Evolutionary conservation across 2,888 invertebrate genomes (phyloP), one percentile per base, ranked within the genome.

Genomic region (Oxycera nigricornis): DNA sequence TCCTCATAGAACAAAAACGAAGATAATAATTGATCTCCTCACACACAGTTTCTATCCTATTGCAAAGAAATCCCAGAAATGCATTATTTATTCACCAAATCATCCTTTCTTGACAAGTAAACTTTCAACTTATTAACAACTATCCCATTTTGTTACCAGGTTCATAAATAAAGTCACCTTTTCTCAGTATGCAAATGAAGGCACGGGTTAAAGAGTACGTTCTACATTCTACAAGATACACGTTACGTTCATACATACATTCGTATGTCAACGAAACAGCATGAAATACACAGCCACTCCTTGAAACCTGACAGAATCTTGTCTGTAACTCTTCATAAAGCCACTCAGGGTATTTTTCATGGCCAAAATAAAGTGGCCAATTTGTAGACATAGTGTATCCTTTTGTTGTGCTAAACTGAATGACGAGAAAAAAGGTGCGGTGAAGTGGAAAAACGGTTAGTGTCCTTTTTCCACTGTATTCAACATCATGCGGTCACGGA

Each of bases 341-440:
- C 35, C 35, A 35, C 62, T 31, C 35, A 6, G 59, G 14, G 24
- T n/a, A 35, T 26, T 41, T 7, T 30, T 65, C 41, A 46, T 65
- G 24, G 30, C 65, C 41, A n/a, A 65, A 65, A 65, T 65, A 65
- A 65, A 65, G 39, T 65, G 65, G 39, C 65, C 65, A 65, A 65
- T 65, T 65, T 65, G 65, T 41, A 65, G 65, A 65, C 65, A 39
- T 31, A 41, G 39, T 2, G 41, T 65, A 65, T 65, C 65, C 65
- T 65, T 65, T 65, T 65, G 46, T 65, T 41, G 41, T 41, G 59
- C 9, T 11, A 22, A 26, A 14, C 11, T 26, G 28, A 7, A 50
- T 17, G 17, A 9, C n/a, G 20, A 22, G 22, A 52, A 22, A 59
- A 28, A 14, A 30, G 24, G 28, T 22, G 28, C 59, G 11, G 28